These are phyloP conservation scores for Lucinisca nassula DNA, from an alignment of 2,888 invertebrate genomes.

Conservation along the genomic window DNA sequence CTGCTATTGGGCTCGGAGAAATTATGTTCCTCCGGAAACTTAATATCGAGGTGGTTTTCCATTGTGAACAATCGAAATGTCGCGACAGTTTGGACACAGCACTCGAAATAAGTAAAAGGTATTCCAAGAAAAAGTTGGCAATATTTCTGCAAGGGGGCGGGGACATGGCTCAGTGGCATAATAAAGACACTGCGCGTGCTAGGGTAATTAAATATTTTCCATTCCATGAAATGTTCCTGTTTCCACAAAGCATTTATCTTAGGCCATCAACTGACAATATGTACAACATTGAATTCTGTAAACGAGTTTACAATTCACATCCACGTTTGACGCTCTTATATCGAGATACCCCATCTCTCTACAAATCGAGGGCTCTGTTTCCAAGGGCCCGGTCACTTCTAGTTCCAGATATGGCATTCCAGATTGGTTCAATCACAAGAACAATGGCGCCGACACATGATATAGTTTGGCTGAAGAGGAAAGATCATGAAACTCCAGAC, in stretches of 20 bases:
- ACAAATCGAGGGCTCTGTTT: background rate
- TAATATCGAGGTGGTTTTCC: background rate
- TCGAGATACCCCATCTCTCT: background rate
- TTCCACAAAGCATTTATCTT: conserved; percentile 14
- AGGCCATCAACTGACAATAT: background rate
- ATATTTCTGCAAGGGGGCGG: conserved; percentile 7
- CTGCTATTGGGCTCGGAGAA: background rate
- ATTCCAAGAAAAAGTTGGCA: background rate
- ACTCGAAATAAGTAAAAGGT: background rate
- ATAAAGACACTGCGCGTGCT: background rate
- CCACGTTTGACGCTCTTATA: background rate
- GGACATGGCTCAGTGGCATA: background rate
- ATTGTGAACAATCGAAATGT: background rate
- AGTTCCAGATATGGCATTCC: conserved; percentile 66
- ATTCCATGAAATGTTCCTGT: background rate
- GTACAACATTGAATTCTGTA: conserved; percentile 1
- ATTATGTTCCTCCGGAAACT: background rate
- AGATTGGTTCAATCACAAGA: conserved; percentile 39
- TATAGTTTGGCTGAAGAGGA: conserved; percentile 65
- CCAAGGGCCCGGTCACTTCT: conserved; percentile 5
- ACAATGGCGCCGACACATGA: conserved; percentile 53
- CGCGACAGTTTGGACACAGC: background rate
- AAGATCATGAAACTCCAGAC: conserved; percentile 43
- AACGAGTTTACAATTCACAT: conserved; percentile 5
- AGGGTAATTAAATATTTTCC: background rate